Evolutionary conservation across 2,888 invertebrate genomes (phyloP).

Genomic region (Dryocosmus kuriphilus): DNA sequence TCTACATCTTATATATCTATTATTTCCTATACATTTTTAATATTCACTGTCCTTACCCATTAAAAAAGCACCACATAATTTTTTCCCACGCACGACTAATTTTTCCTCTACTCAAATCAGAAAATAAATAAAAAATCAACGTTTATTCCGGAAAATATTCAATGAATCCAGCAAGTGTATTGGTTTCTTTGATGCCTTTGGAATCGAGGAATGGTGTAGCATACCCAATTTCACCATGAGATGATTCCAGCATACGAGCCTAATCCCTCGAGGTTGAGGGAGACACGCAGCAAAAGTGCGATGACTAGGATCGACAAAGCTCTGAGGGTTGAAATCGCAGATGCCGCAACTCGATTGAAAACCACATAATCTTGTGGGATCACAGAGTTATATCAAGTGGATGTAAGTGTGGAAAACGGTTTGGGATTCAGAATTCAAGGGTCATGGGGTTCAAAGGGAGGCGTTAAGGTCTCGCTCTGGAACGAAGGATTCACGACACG

Average conservation of each 20-base stretch:
- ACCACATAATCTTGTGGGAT: not conserved
- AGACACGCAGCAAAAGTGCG: slow-evolving; percentile 11
- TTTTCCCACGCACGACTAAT: not conserved
- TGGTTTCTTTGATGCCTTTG: not conserved
- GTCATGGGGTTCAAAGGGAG: not conserved
- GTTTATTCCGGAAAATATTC: not conserved
- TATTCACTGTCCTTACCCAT: no score
- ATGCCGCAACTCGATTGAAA: not conserved
- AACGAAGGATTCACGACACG: slow-evolving; percentile 55
- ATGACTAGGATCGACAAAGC: not conserved
- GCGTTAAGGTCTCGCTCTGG: not conserved
- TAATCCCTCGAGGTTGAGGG: slow-evolving; percentile 27
- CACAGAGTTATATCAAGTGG: not conserved
- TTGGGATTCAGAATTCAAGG: not conserved
- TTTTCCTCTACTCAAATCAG: not conserved
- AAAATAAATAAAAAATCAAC: not conserved
- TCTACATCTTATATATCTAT: no score
- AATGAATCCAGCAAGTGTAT: not conserved
- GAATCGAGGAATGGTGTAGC: slow-evolving; percentile 14
- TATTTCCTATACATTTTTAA: no score
- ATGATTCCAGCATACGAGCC: slow-evolving; percentile 4
- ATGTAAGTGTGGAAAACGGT: not conserved
- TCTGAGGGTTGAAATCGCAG: slow-evolving; percentile 8
- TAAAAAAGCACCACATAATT: no score
- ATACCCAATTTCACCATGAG: slow-evolving; percentile 2